Evolutionary conservation across 2,888 invertebrate species (phyloP), one percentile per base, ranked within the genome.

Genomic region (Conchocele bisecta): DNA sequence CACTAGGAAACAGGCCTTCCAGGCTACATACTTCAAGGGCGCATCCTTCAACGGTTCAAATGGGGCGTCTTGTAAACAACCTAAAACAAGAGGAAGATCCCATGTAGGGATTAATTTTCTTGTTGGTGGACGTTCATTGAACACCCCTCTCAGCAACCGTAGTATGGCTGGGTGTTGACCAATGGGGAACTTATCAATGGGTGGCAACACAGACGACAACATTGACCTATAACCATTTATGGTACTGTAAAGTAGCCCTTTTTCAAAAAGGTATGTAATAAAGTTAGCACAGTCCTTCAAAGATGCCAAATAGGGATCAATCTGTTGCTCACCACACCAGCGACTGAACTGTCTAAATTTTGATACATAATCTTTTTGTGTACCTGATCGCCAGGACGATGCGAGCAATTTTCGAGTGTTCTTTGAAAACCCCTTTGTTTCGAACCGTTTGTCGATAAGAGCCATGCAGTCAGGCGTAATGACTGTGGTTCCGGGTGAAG

Each of bases 271-370:
- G 37, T 24, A 33, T 26, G 69, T 44, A 17, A 70, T 48, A 50
- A 73, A 65, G 41, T 68, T 57, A n/a, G 65, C 60, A 56, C 60
- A 68, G 20, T 69, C n/a, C 17, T 17, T 35, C 56, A 73, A 22
- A 67, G 61, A 42, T 15, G 72, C 50, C 24, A 31, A 11, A 67
- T 61, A 54, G 31, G 57, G 37, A 67, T 67, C 54, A 59, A 75
- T 58, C 20, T 69, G 1, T 20, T 28, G 15, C 63, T 48, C 24
- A 67, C 33, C n/a, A 67, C 72, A 66, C 60, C 65, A 74, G 66
- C 68, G 35, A 64, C 15, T n/a, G 17, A 68, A 74, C 41, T 57
- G 56, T 26, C 24, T 33, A 22, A 66, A 66, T 35, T 59, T 13
- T 7, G 22, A 3, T 20, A 17, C n/a, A 37, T 60, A 60, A 50